Percentiles rank a stretch among this genome's conserved stretches.
Evolutionary conservation across 2,888 invertebrate genomes (phyloP).

Genomic region (Nomada goodeniana): DNA sequence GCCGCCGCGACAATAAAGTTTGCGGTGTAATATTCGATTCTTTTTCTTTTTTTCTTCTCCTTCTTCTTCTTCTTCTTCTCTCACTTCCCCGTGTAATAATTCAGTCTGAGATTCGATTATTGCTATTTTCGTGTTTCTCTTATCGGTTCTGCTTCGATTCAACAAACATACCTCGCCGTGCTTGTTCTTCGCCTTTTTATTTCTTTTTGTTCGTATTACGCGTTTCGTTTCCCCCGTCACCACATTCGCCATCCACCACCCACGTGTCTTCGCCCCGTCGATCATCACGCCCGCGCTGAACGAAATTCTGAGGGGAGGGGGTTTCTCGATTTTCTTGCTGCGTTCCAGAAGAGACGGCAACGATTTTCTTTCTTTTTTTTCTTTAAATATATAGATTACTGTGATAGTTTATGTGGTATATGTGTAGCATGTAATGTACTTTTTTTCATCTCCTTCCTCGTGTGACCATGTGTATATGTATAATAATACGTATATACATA

Average conservation of each 20-base stretch:
- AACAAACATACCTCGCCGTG: conserved; percentile 64
- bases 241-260: conserved; percentile 5
- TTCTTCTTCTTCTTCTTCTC: neutral
- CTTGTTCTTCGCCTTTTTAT: conserved; percentile 2
- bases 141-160: conserved; percentile 38
- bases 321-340: conserved; percentile 27
- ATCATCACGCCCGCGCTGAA: conserved; percentile 51
- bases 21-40: conserved; percentile 71
- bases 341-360: conserved; percentile 71
- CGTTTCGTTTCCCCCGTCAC: neutral
- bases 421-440: conserved; percentile 53
- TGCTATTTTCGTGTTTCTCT: conserved; percentile 62
- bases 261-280: conserved; percentile 30
- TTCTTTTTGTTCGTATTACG: neutral
- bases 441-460: conserved; percentile 28
- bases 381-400: conserved; percentile 71
- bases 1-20: conserved; percentile 72
- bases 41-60: conserved; percentile 10
- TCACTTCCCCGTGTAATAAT: conserved; percentile 54
- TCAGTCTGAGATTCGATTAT: conserved; percentile 75
- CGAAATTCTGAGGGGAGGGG: conserved; percentile 62
- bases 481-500: conserved; percentile 73
- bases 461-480: conserved; percentile 60
- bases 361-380: conserved; percentile 45
- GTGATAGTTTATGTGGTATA: conserved; percentile 72